phyloP scores from a whole-genome alignment of 2,797 vertebrate species.

The Brotula barbata region DNA sequence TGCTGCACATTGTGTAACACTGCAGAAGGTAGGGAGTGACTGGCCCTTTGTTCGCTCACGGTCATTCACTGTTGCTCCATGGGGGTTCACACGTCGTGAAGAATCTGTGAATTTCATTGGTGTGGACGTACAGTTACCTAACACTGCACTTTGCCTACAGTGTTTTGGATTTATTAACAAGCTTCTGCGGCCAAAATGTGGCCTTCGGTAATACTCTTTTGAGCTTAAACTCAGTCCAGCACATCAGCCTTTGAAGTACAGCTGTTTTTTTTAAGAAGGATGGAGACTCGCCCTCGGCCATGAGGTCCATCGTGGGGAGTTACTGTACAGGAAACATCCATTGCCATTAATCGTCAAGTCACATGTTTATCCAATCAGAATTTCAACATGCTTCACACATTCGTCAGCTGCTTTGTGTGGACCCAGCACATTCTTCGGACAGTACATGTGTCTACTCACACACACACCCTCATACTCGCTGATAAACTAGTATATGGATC shows the following conservation, averaged over 20 bases:
- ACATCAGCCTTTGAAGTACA: slow-evolving; percentile 70
- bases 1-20: slow-evolving; percentile 53
- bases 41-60: slow-evolving; percentile 36
- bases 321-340: slow-evolving; percentile 50
- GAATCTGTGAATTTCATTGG: slow-evolving; percentile 26
- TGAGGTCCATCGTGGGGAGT: slow-evolving; percentile 41
- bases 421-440: slow-evolving; percentile 22
- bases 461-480: neutral
- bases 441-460: slow-evolving; percentile 7
- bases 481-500: slow-evolving; percentile 35
- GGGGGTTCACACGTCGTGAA: slow-evolving; percentile 34
- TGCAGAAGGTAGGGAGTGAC: slow-evolving; percentile 51
- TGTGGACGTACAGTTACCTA: too few species aligned
- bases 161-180: slow-evolving; percentile 13
- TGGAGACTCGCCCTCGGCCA: slow-evolving; percentile 39
- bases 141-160: too few species aligned
- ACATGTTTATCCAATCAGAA: slow-evolving; percentile 31
- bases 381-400: slow-evolving; percentile 25
- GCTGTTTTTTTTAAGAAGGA: slow-evolving; percentile 57
- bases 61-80: slow-evolving; percentile 43
- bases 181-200: slow-evolving; percentile 28
- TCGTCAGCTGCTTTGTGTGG: slow-evolving; percentile 22
- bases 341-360: slow-evolving; percentile 21
- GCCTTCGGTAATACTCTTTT: slow-evolving; percentile 54
- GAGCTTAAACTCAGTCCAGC: slow-evolving; percentile 34